Conservation (phyloP, 1,140 invertebrate species). For the Drosophila saltans region DNA sequence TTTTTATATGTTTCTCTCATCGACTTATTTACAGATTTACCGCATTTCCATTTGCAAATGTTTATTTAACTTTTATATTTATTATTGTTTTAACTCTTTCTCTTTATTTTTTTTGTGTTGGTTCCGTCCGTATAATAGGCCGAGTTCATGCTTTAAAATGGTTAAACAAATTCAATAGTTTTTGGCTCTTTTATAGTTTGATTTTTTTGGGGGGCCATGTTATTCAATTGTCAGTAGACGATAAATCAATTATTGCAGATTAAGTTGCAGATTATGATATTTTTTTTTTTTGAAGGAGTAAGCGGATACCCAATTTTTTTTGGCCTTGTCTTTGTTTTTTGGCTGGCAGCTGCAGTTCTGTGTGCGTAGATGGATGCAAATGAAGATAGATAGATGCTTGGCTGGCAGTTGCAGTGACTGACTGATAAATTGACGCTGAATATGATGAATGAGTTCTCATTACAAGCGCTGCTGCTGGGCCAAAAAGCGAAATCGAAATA, state of each 20-base stretch:
- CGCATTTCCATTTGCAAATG: slow-evolving; percentile 50
- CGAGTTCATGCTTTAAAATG: slow-evolving; percentile 45
- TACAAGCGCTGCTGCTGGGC: slow-evolving; percentile 24
- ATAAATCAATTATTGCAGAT: slow-evolving; percentile 72
- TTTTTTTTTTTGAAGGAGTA: slow-evolving; percentile 8
- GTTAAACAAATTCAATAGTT: slow-evolving; percentile 50
- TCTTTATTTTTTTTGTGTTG: neutral
- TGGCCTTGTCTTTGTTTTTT: slow-evolving; percentile 11
- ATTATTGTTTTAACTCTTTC: slow-evolving; percentile 27
- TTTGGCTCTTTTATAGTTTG: slow-evolving; percentile 25
- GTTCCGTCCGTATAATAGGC: neutral
- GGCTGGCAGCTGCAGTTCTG: slow-evolving; percentile 35
- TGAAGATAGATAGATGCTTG: slow-evolving; percentile 28
- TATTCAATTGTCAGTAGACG: slow-evolving; percentile 63
- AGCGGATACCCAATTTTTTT: neutral
- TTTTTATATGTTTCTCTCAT: slow-evolving; percentile 15
- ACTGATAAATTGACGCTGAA: slow-evolving; percentile 58
- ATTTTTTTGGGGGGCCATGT: slow-evolving; percentile 21
- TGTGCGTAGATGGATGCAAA: slow-evolving; percentile 49
- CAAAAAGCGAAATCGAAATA: slow-evolving; percentile 37
- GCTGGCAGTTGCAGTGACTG: slow-evolving; percentile 36
- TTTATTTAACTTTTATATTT: slow-evolving; percentile 51
- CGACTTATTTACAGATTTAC: slow-evolving; percentile 49
- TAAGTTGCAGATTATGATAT: slow-evolving; percentile 63
- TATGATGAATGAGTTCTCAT: slow-evolving; percentile 71